These are phyloP conservation scores for Aromia moschata DNA, from an alignment of 2,888 invertebrate species.

Conservation along the genomic window DNA sequence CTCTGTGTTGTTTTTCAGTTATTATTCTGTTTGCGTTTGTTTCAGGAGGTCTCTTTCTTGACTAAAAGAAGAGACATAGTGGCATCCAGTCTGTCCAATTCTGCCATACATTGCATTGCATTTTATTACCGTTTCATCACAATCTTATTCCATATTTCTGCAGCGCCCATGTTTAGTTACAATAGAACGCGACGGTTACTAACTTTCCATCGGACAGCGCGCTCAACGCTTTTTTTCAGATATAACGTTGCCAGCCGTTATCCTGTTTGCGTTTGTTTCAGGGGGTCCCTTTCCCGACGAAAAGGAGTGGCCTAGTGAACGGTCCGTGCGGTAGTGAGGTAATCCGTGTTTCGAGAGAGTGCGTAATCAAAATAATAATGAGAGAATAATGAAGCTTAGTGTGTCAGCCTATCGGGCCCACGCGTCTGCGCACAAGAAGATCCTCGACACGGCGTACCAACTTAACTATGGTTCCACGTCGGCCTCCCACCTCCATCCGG, in stretches of 20 bases:
- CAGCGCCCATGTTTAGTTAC: no score
- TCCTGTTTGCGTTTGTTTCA: conserved; percentile 25
- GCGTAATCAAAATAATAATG: conserved; percentile 29
- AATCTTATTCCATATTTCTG: no score
- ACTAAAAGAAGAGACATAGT: conserved; percentile 4
- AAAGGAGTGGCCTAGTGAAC: conserved; percentile 13
- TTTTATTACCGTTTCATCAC: no score
- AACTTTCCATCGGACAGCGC: no score
- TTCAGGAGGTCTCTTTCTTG: conserved; percentile 25
- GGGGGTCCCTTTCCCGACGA: conserved; percentile 9
- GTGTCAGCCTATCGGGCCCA: conserved; percentile 89
- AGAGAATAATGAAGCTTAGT: conserved; percentile 78
- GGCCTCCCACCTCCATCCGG: conserved; percentile 64
- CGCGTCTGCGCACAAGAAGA: conserved; percentile 89
- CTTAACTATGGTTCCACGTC: conserved; percentile 81
- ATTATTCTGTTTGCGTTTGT: conserved; percentile 13
- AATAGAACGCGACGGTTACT: no score
- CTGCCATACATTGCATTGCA: no score
- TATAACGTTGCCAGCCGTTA: no score
- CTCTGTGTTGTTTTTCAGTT: no score
- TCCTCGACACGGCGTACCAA: conserved; percentile 79
- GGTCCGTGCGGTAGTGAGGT: conserved; percentile 34
- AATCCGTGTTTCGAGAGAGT: conserved; percentile 16
- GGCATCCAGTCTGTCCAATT: no score
- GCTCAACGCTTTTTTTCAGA: no score